Base-by-base conservation (phyloP, 1,140 invertebrate genomes). In the Drosophila tani region DNA sequence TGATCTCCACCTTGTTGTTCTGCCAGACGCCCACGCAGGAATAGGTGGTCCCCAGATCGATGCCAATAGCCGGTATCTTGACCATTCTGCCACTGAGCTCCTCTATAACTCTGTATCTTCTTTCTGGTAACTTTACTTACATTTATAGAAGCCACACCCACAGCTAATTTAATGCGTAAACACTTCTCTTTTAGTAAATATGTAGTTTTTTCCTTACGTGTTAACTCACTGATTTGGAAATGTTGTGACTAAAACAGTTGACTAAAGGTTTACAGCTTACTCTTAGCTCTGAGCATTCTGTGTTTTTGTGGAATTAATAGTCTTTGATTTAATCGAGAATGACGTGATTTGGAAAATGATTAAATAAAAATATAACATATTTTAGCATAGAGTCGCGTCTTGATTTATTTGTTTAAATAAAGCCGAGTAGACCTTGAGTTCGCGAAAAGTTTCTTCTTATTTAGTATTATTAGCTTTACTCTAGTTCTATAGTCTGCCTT, bases 1-100 rank as follows among this genome's bases (percentile, higher is more conserved):
- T 98, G 86, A 98, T 98, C 93, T 98, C 97, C 46, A 98, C 96
- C 93, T 97, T 98, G 53, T 97, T 97, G 90, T 98, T 95, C 81
- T 97, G 95, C 93, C 95, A 97, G 4, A 97, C 96, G 47, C 96
- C 96, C 9, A 97, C 96, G 78, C 96, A 97, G 43, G 96, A 97
- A 92, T 97, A 97, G 45, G 96, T 97, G 69, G 95, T 97, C 41
- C 96, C 96, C 79, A 96, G 93, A 93, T 97, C 96, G 81, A 97
- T 97, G 91, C 96, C 96, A 84, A 96, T 95, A 70, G 96, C 96
- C 82, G 94, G 94, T 93, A 94, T 93, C 92, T 94, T 92, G 3
- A 38, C 35, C 35, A 38, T 38, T 14, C 35, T 38, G 35, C 12
- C 35, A 14, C 35, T 38, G 17, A 3, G 12, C 11, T 9, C 27